phyloP scores from a whole-genome alignment of 2,797 vertebrate species.

The Coregonus sp. region DNA sequence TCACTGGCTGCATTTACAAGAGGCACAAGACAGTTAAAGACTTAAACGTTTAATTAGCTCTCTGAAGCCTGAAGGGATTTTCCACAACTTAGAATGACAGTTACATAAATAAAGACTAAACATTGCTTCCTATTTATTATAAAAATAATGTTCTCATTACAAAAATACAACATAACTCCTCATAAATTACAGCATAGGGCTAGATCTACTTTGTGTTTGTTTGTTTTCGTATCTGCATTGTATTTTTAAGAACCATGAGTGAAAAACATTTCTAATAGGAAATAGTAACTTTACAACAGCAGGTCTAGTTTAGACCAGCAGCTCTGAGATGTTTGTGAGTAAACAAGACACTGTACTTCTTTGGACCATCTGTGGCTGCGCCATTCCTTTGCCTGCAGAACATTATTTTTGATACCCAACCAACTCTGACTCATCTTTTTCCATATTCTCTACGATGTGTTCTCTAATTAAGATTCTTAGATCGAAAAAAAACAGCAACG shows the following conservation, averaged over 20 bases:
- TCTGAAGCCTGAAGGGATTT: conserved; percentile 15
- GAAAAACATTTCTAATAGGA: not conserved
- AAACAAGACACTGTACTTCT: conserved; percentile 1
- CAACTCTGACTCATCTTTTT: conserved; percentile 61
- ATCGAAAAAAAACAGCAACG: conserved; percentile 31
- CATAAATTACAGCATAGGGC: too few relatives aligned
- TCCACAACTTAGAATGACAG: conserved; percentile 14
- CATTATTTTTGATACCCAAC: conserved; percentile 21
- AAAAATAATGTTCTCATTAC: not conserved
- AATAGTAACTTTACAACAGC: conserved; percentile 19
- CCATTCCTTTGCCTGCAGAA: not conserved
- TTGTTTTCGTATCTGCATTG: not conserved
- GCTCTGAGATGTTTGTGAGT: not conserved
- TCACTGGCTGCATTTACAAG: conserved; percentile 38
- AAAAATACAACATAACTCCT: not conserved
- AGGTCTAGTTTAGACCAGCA: not conserved
- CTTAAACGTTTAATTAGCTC: conserved; percentile 22
- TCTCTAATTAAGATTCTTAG: conserved; percentile 67
- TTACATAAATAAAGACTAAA: conserved; percentile 8
- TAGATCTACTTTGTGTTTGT: not conserved
- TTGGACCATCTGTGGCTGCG: not conserved
- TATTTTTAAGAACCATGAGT: conserved; percentile 57
- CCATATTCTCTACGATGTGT: conserved; percentile 56
- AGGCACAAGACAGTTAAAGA: conserved; percentile 29
- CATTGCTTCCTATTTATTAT: not conserved